phyloP scores from a whole-genome alignment of 2,888 invertebrate species.

The Didymodactylos carnosus region DNA sequence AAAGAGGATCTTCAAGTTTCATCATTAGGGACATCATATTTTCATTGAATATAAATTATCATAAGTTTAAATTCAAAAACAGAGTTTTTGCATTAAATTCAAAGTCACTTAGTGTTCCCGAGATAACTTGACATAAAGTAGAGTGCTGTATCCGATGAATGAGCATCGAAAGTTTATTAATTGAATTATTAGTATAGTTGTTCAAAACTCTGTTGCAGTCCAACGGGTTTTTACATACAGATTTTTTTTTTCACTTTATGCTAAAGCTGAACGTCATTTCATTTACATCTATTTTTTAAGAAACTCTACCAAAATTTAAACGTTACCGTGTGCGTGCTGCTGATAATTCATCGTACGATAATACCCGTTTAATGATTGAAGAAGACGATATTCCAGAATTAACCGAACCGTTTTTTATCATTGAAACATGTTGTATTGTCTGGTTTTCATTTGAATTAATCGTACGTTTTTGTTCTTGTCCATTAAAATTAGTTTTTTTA shows the following conservation, averaged over 20 bases:
- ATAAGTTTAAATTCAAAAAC: too few species aligned
- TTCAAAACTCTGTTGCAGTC: too few species aligned
- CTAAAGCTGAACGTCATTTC: neutral
- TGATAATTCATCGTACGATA: constrained; percentile 5
- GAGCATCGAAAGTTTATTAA: too few species aligned
- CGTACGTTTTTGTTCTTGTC: constrained; percentile 23
- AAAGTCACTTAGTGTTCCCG: too few species aligned
- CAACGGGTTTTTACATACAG: neutral
- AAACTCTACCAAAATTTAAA: constrained; percentile 34
- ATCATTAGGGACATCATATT: too few species aligned
- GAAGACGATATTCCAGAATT: constrained; percentile 14
- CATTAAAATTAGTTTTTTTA: constrained; percentile 76
- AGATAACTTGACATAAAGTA: too few species aligned
- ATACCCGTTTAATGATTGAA: constrained; percentile 1
- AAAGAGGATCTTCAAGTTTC: too few species aligned
- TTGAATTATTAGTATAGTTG: too few species aligned
- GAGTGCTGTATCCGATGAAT: too few species aligned
- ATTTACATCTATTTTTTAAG: constrained; percentile 19
- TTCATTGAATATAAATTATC: too few species aligned
- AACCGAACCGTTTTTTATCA: constrained; percentile 24
- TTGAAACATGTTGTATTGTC: constrained; percentile 28
- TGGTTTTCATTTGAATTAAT: constrained; percentile 32
- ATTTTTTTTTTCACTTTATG: neutral
- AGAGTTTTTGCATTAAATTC: too few species aligned
- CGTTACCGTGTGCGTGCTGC: constrained; percentile 15